A percentile compares a stretch with the other conserved stretches of the same genome.
phyloP scores from a whole-genome alignment of 2,888 invertebrate species.

The Pollenia griseotomentosa region DNA sequence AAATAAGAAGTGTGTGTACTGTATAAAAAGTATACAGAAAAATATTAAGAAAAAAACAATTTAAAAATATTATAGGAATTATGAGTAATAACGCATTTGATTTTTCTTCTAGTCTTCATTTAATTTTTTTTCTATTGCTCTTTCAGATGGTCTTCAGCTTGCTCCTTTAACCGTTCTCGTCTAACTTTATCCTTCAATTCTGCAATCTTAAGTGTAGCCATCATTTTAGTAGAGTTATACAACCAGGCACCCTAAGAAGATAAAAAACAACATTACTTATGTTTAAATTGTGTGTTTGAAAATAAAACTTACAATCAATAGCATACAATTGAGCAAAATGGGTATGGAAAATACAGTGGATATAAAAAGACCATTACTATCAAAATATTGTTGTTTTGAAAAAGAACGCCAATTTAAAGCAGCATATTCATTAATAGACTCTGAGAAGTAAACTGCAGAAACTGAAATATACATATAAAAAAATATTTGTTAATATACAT shows the following conservation, averaged over 20 bases:
- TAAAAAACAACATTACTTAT: slow-evolving; percentile 39
- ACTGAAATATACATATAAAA: slow-evolving; percentile 86
- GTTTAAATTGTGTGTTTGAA: slow-evolving; percentile 2
- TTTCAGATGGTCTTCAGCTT: slow-evolving; percentile 47
- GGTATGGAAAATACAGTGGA: slow-evolving; percentile 97
- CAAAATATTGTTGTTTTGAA: slow-evolving; percentile 96
- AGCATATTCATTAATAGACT: slow-evolving; percentile 95
- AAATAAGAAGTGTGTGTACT: no score
- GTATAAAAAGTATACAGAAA: not conserved
- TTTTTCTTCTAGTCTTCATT: not conserved
- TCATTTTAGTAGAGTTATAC: slow-evolving; percentile 94
- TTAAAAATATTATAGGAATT: not conserved
- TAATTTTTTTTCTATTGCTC: slow-evolving; percentile 42
- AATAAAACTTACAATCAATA: slow-evolving; percentile 93
- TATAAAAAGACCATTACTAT: slow-evolving; percentile 96
- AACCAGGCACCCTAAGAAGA: slow-evolving; percentile 93
- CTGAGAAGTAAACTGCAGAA: slow-evolving; percentile 94
- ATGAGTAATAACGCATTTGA: not conserved
- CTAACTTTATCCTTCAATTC: slow-evolving; percentile 90
- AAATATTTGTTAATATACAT: no score
- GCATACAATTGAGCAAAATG: slow-evolving; percentile 95
- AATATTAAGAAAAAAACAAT: not conserved
- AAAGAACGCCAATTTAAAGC: slow-evolving; percentile 94
- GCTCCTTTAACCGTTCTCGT: slow-evolving; percentile 82
- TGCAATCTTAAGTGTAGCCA: slow-evolving; percentile 93